Evolutionary conservation across 2,797 vertebrate species (phyloP).

Genomic region (Gymnothorax reevesii): DNA sequence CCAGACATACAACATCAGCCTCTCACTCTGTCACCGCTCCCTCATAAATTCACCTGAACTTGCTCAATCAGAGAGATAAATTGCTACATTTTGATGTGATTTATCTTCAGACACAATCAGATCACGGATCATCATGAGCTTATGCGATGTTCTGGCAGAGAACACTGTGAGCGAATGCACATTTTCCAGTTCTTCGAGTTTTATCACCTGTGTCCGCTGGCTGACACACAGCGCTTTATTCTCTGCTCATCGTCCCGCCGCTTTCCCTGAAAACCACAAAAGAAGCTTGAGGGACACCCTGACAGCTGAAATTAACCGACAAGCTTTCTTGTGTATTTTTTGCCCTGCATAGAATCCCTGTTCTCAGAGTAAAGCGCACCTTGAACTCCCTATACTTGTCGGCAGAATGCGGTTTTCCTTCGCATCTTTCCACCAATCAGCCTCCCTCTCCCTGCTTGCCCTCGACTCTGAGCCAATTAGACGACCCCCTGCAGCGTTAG

Average conservation of each 20-base stretch:
- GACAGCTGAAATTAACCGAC: constrained; percentile 20
- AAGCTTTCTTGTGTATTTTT: neutral
- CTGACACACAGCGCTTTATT: constrained; percentile 4
- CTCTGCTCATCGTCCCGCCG: neutral
- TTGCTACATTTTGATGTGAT: too few species aligned
- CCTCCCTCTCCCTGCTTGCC: neutral
- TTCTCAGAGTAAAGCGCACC: neutral
- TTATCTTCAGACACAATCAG: neutral
- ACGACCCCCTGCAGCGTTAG: constrained; percentile 25
- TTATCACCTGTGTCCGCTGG: neutral
- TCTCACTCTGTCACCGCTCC: too few species aligned
- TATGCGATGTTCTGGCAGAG: constrained; percentile 2
- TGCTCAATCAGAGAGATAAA: neutral
- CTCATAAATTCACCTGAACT: neutral
- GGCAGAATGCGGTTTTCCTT: neutral
- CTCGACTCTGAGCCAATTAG: constrained; percentile 30
- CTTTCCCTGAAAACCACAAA: neutral
- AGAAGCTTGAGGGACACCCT: neutral
- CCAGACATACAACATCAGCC: neutral
- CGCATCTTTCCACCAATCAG: constrained; percentile 14
- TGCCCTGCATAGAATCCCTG: neutral
- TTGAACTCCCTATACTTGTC: neutral
- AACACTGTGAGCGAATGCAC: neutral
- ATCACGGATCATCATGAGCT: neutral
- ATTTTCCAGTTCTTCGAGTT: constrained; percentile 20